Evolutionary conservation across 1,140 invertebrate species (phyloP).

Genomic region (Paramacrobiotus metropolitanus): DNA sequence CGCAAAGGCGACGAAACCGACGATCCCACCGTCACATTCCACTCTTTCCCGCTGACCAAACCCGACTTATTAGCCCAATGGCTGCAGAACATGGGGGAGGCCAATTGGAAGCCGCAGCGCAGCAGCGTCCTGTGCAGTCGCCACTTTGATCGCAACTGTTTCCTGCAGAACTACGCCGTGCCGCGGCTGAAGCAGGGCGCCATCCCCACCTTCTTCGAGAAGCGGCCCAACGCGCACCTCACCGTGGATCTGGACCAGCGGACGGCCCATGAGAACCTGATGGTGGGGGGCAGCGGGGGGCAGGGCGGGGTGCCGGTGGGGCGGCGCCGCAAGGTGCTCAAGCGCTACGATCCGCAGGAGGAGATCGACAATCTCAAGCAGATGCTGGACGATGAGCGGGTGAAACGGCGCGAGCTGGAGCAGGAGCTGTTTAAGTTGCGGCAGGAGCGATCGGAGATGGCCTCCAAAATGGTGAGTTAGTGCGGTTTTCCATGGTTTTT

Average conservation of each 20-base stretch:
- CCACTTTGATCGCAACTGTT: neutral
- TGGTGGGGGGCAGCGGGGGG: too few relatives aligned
- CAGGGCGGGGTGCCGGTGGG: neutral
- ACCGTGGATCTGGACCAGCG: neutral
- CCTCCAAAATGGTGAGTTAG: neutral
- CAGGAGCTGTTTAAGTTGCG: neutral
- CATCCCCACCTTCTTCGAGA: neutral
- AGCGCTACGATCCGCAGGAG: neutral
- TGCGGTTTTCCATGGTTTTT: neutral
- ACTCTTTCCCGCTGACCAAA: neutral
- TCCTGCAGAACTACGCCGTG: neutral
- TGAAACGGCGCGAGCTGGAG: neutral
- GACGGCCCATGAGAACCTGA: too few relatives aligned
- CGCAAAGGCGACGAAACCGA: slow-evolving; percentile 9
- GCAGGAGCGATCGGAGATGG: neutral
- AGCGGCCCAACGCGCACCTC: neutral
- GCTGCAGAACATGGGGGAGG: neutral
- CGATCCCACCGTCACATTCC: slow-evolving; percentile 6
- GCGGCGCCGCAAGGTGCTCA: neutral
- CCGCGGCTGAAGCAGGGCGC: slow-evolving; percentile 2
- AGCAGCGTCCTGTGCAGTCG: neutral
- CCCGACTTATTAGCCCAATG: neutral
- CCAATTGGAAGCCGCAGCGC: neutral
- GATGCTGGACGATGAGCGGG: neutral
- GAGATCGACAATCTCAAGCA: neutral